A percentile compares a stretch with the other conserved stretches of the same genome.
These are phyloP conservation scores for Takifugu flavidus DNA, from an alignment of 2,113 vertebrate genomes.

Conservation along the genomic window DNA sequence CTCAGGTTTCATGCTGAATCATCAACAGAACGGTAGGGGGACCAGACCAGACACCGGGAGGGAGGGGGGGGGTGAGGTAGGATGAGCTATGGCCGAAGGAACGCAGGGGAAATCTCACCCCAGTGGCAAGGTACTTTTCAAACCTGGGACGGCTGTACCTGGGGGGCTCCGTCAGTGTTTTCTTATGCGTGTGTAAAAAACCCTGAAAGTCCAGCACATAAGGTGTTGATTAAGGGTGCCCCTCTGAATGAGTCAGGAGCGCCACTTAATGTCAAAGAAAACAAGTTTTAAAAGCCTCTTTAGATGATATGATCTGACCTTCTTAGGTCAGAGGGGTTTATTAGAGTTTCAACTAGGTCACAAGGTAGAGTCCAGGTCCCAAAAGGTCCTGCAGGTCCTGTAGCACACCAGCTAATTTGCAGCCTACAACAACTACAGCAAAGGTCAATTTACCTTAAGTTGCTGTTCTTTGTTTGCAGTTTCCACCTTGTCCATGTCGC, in stretches of 20 bases:
- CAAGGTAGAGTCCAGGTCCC: too few relatives aligned
- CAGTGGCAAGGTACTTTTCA: conserved; percentile 1
- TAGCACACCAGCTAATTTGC: background rate
- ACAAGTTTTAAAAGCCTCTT: conserved; percentile 17
- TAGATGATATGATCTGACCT: conserved; percentile 20
- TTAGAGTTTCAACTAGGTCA: too few relatives aligned
- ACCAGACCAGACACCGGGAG: conserved; percentile 16
- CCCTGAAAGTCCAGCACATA: conserved; percentile 1
- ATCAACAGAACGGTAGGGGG: conserved; percentile 47
- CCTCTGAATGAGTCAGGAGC: conserved; percentile 18
- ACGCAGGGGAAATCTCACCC: conserved; percentile 24
- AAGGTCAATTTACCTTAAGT: conserved; percentile 67
- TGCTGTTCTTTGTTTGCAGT: conserved; percentile 65
- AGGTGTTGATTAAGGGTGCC: conserved; percentile 17
- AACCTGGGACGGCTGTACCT: background rate
- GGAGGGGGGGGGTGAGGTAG: conserved; percentile 7
- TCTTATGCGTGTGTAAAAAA: too few relatives aligned
- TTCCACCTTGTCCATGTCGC: conserved; percentile 68
- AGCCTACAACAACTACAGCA: background rate
- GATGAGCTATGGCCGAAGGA: conserved; percentile 14
- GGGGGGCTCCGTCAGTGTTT: conserved; percentile 1
- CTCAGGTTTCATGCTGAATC: conserved; percentile 59
- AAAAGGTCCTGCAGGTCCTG: too few relatives aligned
- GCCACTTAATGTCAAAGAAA: conserved; percentile 12
- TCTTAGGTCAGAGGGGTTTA: conserved; percentile 12